Evolutionary conservation across 2,888 invertebrate species (phyloP).

Genomic region (Teleiodes luculella): DNA sequence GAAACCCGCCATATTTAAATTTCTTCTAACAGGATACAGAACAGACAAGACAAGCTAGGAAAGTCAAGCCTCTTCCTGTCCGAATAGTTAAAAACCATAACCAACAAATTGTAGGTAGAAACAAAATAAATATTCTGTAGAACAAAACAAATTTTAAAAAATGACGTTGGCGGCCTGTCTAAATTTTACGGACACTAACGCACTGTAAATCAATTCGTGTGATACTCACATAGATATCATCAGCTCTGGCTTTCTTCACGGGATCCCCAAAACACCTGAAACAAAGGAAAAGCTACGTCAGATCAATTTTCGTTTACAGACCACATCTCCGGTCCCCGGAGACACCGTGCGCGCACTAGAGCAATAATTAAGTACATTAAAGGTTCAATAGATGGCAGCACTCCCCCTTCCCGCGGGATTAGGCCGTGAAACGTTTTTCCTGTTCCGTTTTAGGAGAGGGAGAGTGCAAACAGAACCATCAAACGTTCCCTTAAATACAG

Average conservation of each 20-base stretch:
- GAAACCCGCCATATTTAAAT: too few relatives aligned
- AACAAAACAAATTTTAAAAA: too few relatives aligned
- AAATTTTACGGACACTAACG: too few relatives aligned
- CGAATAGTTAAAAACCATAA: too few relatives aligned
- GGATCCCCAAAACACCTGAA: slow-evolving; percentile 2
- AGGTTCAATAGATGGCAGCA: slow-evolving; percentile 13
- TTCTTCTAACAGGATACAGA: too few relatives aligned
- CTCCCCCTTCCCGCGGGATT: background rate
- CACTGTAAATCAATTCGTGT: background rate
- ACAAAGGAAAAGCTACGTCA: slow-evolving; percentile 4
- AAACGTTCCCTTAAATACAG: background rate
- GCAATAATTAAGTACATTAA: slow-evolving; percentile 16
- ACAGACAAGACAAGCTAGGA: too few relatives aligned
- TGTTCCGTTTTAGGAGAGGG: background rate
- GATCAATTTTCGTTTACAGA: background rate
- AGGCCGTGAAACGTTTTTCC: slow-evolving; percentile 13
- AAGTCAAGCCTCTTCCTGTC: too few relatives aligned
- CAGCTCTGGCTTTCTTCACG: background rate
- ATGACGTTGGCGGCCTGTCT: too few relatives aligned
- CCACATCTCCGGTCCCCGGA: background rate
- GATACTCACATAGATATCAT: slow-evolving; percentile 1
- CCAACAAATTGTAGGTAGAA: too few relatives aligned
- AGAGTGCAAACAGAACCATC: background rate
- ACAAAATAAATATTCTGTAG: too few relatives aligned
- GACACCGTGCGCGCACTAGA: background rate